phyloP scores from a whole-genome alignment of 2,888 invertebrate species.

The Sepiola atlantica region DNA sequence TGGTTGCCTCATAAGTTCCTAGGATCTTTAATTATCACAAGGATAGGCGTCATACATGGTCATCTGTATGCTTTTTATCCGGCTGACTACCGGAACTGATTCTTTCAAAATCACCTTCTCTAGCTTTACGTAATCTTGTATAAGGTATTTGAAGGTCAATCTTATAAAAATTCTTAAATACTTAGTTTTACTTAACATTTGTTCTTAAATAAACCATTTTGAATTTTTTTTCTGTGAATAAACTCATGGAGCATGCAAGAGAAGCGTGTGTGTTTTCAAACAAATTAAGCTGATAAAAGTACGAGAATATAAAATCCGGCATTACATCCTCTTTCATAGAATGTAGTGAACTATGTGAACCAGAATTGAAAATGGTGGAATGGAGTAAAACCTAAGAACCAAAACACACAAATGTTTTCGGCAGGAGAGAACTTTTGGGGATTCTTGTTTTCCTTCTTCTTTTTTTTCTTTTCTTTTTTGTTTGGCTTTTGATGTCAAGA shows the following conservation, averaged over 20 bases:
- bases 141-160: not conserved
- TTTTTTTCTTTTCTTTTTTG: not conserved
- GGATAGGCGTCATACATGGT: too few relatives aligned
- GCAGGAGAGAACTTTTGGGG: not conserved
- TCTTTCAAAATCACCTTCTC: too few relatives aligned
- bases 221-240: not conserved
- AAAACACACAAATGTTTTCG: not conserved
- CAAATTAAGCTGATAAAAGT: not conserved
- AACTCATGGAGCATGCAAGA: not conserved
- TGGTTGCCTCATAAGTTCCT: too few relatives aligned
- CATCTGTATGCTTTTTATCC: too few relatives aligned
- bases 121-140: too few relatives aligned
- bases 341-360: not conserved
- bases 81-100: too few relatives aligned
- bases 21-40: too few relatives aligned
- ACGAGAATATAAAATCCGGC: not conserved
- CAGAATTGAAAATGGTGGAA: not conserved
- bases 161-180: not conserved
- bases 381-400: not conserved
- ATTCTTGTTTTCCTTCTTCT: too few relatives aligned
- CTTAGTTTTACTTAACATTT: not conserved
- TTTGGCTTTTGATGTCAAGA: not conserved
- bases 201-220: not conserved
- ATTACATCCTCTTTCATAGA: not conserved
- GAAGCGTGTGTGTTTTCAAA: not conserved